A percentile compares a stretch with the other conserved stretches of the same genome.
phyloP scores from a whole-genome alignment of 2,113 vertebrate species.

The Oncorhynchus mykiss region DNA sequence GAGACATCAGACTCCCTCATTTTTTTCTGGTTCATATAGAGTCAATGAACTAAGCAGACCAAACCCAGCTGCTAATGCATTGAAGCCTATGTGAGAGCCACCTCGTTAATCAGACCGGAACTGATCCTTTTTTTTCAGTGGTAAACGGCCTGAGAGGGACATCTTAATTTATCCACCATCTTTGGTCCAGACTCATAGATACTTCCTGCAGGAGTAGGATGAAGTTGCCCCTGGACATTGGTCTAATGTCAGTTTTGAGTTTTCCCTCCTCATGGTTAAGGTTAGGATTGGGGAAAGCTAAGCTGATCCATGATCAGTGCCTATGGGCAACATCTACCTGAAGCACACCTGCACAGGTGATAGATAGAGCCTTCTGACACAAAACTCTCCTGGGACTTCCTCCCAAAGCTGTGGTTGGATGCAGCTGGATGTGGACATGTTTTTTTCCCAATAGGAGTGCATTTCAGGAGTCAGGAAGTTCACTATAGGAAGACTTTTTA shows the following conservation, averaged over 20 bases:
- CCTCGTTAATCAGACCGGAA: too few relatives aligned
- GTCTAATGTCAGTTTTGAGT: constrained; percentile 47
- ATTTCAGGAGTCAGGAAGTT: constrained; percentile 15
- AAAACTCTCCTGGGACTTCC: constrained; percentile 10
- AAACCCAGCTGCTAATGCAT: background rate
- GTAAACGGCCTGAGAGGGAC: too few relatives aligned
- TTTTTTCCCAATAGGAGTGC: background rate
- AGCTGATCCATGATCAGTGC: constrained; percentile 31
- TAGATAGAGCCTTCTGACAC: constrained; percentile 1
- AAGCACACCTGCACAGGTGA: constrained; percentile 12
- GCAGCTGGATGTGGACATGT: background rate
- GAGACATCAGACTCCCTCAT: too few relatives aligned
- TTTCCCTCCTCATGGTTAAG: background rate
- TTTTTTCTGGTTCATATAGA: too few relatives aligned
- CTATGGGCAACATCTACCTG: constrained; percentile 1
- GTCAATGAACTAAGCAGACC: too few relatives aligned
- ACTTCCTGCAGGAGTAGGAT: constrained; percentile 4
- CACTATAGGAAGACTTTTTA: constrained; percentile 5
- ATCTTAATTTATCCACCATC: too few relatives aligned
- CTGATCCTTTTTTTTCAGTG: too few relatives aligned
- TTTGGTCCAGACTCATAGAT: too few relatives aligned
- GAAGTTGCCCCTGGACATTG: constrained; percentile 25
- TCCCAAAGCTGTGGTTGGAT: background rate
- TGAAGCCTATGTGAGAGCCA: background rate
- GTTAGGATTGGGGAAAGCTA: constrained; percentile 2